phyloP scores from a whole-genome alignment of 2,888 invertebrate genomes.

The Pollenia griseotomentosa region DNA sequence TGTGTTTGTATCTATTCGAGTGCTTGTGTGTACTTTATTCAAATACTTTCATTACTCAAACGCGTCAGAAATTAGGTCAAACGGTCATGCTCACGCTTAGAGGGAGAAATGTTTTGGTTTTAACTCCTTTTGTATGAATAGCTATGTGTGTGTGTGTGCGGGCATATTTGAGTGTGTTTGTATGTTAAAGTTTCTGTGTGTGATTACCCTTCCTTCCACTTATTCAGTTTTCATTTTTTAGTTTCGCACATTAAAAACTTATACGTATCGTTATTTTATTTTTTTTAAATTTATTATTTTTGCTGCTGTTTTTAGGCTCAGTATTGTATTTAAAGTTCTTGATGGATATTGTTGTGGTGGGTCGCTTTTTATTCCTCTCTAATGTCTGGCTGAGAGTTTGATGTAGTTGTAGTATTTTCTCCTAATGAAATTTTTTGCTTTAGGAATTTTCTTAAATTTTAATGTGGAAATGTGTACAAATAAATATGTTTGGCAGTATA shows the following conservation, averaged over 20 bases:
- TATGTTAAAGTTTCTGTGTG: conserved; percentile 34
- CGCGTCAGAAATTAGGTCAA: conserved; percentile 82
- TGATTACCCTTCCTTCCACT: conserved; percentile 5
- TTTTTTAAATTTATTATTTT: too few species aligned
- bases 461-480: conserved; percentile 30
- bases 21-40: conserved; percentile 69
- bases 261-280: conserved; percentile 20
- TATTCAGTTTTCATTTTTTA: conserved; percentile 40
- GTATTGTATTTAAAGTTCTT: conserved; percentile 34
- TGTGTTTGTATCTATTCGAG: not conserved
- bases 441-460: conserved; percentile 42
- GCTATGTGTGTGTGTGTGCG: not conserved
- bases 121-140: conserved; percentile 61
- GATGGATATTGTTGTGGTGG: conserved; percentile 55
- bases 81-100: conserved; percentile 81
- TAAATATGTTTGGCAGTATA: conserved; percentile 28
- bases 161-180: not conserved
- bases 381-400: conserved; percentile 48
- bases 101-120: conserved; percentile 70
- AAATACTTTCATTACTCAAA: conserved; percentile 78
- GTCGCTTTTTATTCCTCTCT: conserved; percentile 37
- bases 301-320: conserved; percentile 51
- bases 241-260: conserved; percentile 50
- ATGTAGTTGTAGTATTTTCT: conserved; percentile 18
- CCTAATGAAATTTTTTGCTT: not conserved